A percentile compares a stretch with the other conserved stretches of the same genome.
Conservation (phyloP, 2,113 vertebrate species). For the Stegostoma tigrinum region DNA sequence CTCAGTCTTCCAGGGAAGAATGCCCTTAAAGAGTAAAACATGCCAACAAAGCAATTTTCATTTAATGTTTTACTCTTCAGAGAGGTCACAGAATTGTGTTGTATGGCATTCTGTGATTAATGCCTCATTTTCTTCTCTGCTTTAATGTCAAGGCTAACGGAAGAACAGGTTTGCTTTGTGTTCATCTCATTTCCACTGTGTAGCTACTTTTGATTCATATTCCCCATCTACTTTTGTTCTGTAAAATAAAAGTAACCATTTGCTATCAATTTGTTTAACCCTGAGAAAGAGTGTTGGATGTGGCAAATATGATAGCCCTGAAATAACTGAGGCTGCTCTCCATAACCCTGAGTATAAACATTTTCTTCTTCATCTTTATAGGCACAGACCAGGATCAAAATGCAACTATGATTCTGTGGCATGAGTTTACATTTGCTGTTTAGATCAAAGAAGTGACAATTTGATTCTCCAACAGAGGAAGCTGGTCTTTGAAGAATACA, state of each 20-base stretch:
- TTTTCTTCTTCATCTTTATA: not conserved
- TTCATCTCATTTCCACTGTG: not conserved
- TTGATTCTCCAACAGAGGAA: not conserved
- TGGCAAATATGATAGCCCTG: too few relatives aligned
- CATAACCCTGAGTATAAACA: not conserved
- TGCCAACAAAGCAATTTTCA: not conserved
- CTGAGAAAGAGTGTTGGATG: not conserved
- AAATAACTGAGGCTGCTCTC: not conserved
- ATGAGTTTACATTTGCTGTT: not conserved
- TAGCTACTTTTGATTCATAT: too few relatives aligned
- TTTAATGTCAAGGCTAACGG: constrained; percentile 22
- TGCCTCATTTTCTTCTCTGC: constrained; percentile 29
- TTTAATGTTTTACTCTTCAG: constrained; percentile 24
- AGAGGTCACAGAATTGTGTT: constrained; percentile 13
- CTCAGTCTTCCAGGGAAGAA: not conserved
- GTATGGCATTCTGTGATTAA: constrained; percentile 20
- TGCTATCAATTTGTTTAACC: not conserved
- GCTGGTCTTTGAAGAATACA: not conserved
- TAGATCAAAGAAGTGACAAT: not conserved
- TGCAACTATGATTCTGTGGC: not conserved
- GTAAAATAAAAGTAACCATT: not conserved
- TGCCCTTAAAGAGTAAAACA: constrained; percentile 22
- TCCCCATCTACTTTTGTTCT: not conserved
- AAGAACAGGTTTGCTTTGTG: constrained; percentile 8
- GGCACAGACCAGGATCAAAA: not conserved